Evolutionary conservation across 2,888 invertebrate species (phyloP), one percentile per base, ranked within the genome.

Genomic region (Rutpela maculata): DNA sequence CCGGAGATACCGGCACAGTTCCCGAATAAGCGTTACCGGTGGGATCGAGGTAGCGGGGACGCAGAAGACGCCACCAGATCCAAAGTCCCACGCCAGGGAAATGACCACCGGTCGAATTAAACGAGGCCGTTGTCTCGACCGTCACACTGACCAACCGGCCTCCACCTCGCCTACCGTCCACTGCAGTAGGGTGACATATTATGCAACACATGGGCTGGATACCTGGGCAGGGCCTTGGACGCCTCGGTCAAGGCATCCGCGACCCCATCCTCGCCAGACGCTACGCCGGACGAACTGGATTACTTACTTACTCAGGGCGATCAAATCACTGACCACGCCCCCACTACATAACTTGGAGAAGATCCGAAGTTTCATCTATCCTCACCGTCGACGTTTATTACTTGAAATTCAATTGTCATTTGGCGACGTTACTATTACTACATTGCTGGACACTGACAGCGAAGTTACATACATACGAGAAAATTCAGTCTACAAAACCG

Each of bases 391-490:
- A n/a, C 22, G 22, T 3, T 26, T 26, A 56, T 12, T 7, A 18
- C 56, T n/a, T 1, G 22, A 26, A 26, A 26, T n/a, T n/a, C n/a
- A 26, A 60, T 22, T 60, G 2, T 19, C 10, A n/a, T 71, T 43
- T 43, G 26, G 19, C 15, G 62, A 62, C 18, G 43, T 22, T 6
- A 1, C 7, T 18, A 56, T 62, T 15, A 63, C 5, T 1, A 70
- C 75, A 2, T 17, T 75, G 15, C 22, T 75, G 26, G 70, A 75
- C 38, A 75, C 70, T 18, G 75, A 70, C 17, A 70, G 55, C 22
- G 75, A 75, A 56, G n/a, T 75, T 31, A 63, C 75, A 55, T 69
- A 62, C 22, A 31, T 70, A 63, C 15, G 75, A 75, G 19, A 70
- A 75, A 69, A 19, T 67, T 15, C 9, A 57, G 9, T 2, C 11